A percentile compares a stretch with the other conserved stretches of the same genome.
phyloP scores from a whole-genome alignment of 2,888 invertebrate species.

The Sphecodes monilicornis region DNA sequence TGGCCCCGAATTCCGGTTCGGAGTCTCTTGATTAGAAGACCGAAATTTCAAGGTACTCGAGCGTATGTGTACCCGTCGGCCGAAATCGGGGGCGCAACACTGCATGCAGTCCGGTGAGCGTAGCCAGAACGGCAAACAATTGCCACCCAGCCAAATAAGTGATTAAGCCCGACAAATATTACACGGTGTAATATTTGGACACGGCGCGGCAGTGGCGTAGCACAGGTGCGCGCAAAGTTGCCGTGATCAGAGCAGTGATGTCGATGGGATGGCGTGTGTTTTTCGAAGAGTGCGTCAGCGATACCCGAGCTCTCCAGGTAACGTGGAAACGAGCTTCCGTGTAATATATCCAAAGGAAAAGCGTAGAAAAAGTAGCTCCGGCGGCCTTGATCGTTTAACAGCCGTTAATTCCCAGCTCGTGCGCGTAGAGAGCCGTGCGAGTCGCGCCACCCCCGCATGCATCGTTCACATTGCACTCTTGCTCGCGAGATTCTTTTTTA shows the following conservation, averaged over 20 bases:
- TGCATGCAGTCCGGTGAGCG: not conserved
- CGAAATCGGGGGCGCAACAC: constrained; percentile 6
- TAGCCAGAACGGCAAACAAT: constrained; percentile 32
- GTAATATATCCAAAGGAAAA: constrained; percentile 7
- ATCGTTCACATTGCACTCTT: not conserved
- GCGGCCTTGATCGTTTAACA: constrained; percentile 57
- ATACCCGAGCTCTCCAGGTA: not conserved
- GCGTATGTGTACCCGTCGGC: not conserved
- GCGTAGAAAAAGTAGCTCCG: not conserved
- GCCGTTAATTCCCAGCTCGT: constrained; percentile 62
- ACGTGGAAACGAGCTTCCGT: not conserved
- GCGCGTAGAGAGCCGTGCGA: constrained; percentile 55
- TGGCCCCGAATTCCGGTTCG: not conserved
- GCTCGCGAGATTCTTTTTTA: constrained; percentile 59
- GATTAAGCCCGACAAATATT: constrained; percentile 40
- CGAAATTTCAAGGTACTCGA: not conserved
- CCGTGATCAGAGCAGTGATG: constrained; percentile 27
- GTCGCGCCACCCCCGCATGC: constrained; percentile 4
- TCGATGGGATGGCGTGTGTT: not conserved
- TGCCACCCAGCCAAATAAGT: constrained; percentile 40
- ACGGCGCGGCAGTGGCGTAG: not conserved
- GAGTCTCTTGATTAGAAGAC: not conserved
- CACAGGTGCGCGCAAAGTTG: constrained; percentile 33
- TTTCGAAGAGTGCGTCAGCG: constrained; percentile 3
- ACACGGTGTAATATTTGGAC: constrained; percentile 38